Evolutionary conservation across 2,113 vertebrate species (phyloP), one percentile per base, ranked within the genome.

Genomic region (Fulica atra): DNA sequence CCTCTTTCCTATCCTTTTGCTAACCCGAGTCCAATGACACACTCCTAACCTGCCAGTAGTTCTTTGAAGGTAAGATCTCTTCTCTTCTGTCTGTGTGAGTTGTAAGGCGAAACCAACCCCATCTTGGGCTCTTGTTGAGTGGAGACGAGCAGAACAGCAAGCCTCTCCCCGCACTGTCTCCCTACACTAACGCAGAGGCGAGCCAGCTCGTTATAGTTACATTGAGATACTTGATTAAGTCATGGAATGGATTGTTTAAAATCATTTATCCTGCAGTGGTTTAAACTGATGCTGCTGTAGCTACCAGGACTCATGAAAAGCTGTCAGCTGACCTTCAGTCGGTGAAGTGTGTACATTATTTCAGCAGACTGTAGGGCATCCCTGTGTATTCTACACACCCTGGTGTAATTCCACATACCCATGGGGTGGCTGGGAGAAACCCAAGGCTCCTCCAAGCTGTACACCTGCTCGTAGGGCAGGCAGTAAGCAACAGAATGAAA

Each of bases 1-100:
- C 96, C 96, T 98, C 96, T 98, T 96, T 98, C 98, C 97, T 98
- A 15, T 97, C 97, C 97, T 97, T 82, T 98, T 96, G 98, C 98
- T 98, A 97, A 97, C 98, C 86, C 91, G 96, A 97, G 90, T 95
- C 93, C 98, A 98, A 96, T 97, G 98, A 89, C 97, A 98, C 92
- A 83, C 97, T 98, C 95, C 97, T 97, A 98, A 96, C 95, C 96
- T 96, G 98, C 97, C 97, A 96, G 72, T 98, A 96, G 98, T 95
- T 97, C 97, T 96, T 68, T 92, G 96, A 98, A 98, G 98, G 98
- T 98, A 98, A 98, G 98, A 96, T n/a, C 36, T 97, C 92, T 97
- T 98, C 93, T 96, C 86, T 98, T 98, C 96, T 98, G 93, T 98
- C 81, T 98, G 95, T 96, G 95, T 98, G 96, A 95, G 97, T 96